These are phyloP conservation scores for Taurulus bubalis DNA, from an alignment of 2,113 vertebrate species.

Conservation along the genomic window DNA sequence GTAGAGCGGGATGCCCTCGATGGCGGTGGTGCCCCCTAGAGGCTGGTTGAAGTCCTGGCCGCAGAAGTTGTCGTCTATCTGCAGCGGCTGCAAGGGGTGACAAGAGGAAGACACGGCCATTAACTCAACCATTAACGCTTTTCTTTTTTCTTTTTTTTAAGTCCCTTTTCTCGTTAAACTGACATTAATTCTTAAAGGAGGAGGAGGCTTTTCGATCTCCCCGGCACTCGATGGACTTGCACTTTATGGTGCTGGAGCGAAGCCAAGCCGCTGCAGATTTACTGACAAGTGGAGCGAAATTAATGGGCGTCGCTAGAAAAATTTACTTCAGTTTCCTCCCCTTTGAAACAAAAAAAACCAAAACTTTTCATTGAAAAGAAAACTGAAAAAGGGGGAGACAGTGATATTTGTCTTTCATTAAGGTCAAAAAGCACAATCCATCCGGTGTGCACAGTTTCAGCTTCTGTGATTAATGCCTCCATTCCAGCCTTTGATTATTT, in stretches of 20 bases:
- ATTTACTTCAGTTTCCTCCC: slow-evolving; percentile 22
- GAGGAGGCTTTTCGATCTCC: slow-evolving; percentile 44
- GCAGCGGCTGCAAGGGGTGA: slow-evolving; percentile 86
- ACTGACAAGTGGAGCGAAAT: slow-evolving; percentile 46
- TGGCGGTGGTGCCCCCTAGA: slow-evolving; percentile 92
- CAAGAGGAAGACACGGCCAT: slow-evolving; percentile 30
- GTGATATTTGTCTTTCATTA: slow-evolving; percentile 7
- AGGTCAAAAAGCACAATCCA: slow-evolving; percentile 5
- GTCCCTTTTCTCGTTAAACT: slow-evolving; percentile 57
- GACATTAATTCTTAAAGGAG: slow-evolving; percentile 67
- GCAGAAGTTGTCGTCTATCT: slow-evolving; percentile 98
- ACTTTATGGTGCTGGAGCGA: slow-evolving; percentile 43
- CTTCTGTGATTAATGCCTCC: slow-evolving; percentile 2
- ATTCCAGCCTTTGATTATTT: slow-evolving; percentile 47
- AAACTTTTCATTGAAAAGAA: background rate
- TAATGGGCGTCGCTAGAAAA: slow-evolving; percentile 29
- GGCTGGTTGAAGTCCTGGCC: slow-evolving; percentile 99
- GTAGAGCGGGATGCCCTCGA: slow-evolving; percentile 93
- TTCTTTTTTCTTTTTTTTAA: background rate
- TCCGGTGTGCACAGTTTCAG: background rate
- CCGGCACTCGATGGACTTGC: slow-evolving; percentile 35
- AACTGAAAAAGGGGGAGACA: background rate
- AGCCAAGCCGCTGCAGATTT: slow-evolving; percentile 43
- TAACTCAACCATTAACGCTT: slow-evolving; percentile 47
- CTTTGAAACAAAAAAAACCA: background rate